Evolutionary conservation across 1,140 invertebrate genomes (phyloP).

Genomic region (Asbolus verrucosus): DNA sequence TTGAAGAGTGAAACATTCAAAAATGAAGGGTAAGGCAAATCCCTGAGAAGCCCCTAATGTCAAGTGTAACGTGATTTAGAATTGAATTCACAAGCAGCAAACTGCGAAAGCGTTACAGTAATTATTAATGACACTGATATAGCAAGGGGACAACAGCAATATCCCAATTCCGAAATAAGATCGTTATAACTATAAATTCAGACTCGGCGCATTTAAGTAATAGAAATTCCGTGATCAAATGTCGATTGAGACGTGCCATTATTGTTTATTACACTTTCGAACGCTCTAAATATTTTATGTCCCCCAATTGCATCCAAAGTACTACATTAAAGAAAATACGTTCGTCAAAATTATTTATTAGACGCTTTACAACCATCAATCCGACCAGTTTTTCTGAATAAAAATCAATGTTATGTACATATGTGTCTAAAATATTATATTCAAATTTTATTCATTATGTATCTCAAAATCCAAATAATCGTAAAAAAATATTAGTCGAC

Average conservation of each 20-base stretch:
- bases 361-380: no score
- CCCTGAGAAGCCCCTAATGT: slow-evolving; percentile 31
- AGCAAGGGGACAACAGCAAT: slow-evolving; percentile 39
- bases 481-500: no score
- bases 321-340: slow-evolving; percentile 3
- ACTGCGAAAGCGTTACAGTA: slow-evolving; percentile 35
- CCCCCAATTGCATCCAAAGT: slow-evolving; percentile 10
- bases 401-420: no score
- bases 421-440: no score
- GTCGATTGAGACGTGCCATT: slow-evolving; percentile 36
- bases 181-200: slow-evolving; percentile 43
- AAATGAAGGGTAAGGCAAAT: slow-evolving; percentile 39
- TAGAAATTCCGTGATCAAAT: slow-evolving; percentile 30
- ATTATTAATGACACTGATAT: slow-evolving; percentile 46
- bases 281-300: slow-evolving; percentile 34
- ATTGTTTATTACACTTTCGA: slow-evolving; percentile 21
- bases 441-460: no score
- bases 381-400: no score
- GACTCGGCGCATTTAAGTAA: slow-evolving; percentile 28
- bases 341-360: no score
- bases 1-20: slow-evolving; percentile 12
- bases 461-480: no score
- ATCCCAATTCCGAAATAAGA: slow-evolving; percentile 26
- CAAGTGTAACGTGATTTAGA: slow-evolving; percentile 37
- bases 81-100: slow-evolving; percentile 37